These are phyloP conservation scores for Enteromius afrohamiltoni DNA, from an alignment of 2,797 vertebrate genomes.

Conservation along the genomic window DNA sequence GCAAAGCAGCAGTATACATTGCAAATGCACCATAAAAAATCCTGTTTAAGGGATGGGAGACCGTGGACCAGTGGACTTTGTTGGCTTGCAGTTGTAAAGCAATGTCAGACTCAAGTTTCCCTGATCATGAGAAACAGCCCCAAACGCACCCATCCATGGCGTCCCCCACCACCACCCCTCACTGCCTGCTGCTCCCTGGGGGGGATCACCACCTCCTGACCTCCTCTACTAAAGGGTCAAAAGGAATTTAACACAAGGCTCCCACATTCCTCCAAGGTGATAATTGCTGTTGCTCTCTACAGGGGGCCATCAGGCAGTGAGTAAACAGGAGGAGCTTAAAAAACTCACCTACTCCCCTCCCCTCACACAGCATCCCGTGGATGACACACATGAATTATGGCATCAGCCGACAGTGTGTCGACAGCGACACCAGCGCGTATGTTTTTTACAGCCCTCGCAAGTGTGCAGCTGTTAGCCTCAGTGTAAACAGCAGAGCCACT, in stretches of 20 bases:
- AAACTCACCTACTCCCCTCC: conserved; percentile 48
- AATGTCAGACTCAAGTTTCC: conserved; percentile 58
- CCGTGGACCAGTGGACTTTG: not conserved
- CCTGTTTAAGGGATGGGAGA: conserved; percentile 54
- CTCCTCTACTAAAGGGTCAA: conserved; percentile 79
- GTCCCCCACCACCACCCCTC: conserved; percentile 59
- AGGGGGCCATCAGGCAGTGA: conserved; percentile 77
- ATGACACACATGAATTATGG: conserved; percentile 72
- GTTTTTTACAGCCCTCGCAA: conserved; percentile 52
- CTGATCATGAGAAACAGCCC: conserved; percentile 61
- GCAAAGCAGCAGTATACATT: conserved; percentile 71
- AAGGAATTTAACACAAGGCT: conserved; percentile 81
- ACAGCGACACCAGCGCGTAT: conserved; percentile 61
- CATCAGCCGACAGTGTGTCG: conserved; percentile 72
- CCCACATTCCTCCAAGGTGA: conserved; percentile 86
- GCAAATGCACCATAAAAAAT: conserved; percentile 73
- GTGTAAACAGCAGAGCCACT: conserved; percentile 56
- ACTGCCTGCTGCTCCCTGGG: conserved; percentile 66
- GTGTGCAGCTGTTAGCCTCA: conserved; percentile 71
- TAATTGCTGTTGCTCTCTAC: conserved; percentile 82
- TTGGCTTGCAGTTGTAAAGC: conserved; percentile 31
- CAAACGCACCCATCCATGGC: conserved; percentile 55
- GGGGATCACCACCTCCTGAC: conserved; percentile 74
- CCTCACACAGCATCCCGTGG: conserved; percentile 58
- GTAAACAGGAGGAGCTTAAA: conserved; percentile 75